A percentile compares a stretch with the other conserved stretches of the same genome.
These are phyloP conservation scores for Siphlonurus alternatus DNA, from an alignment of 2,888 invertebrate species.

Conservation along the genomic window DNA sequence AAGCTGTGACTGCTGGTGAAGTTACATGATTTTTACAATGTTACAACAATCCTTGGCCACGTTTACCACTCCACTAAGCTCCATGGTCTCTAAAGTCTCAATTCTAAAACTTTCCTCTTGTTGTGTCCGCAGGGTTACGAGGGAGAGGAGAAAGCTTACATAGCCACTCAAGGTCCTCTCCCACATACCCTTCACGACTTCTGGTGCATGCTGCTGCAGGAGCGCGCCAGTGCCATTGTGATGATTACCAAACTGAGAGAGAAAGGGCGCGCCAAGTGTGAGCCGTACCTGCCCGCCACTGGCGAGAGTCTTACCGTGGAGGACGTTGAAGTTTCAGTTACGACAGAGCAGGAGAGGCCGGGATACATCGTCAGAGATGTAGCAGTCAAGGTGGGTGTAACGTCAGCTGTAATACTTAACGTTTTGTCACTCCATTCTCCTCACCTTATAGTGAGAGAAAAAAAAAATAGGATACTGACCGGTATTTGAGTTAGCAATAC, in stretches of 20 bases:
- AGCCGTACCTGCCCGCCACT: slow-evolving; percentile 60
- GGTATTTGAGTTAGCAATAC: too few species aligned
- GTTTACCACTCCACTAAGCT: too few species aligned
- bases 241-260: slow-evolving; percentile 86
- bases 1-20: too few species aligned
- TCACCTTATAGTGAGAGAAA: too few species aligned
- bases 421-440: too few species aligned
- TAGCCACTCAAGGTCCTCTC: slow-evolving; percentile 86
- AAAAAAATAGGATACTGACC: too few species aligned
- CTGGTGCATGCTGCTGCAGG: slow-evolving; percentile 68
- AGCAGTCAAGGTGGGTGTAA: slow-evolving; percentile 29
- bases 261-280: slow-evolving; percentile 70
- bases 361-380: slow-evolving; percentile 37
- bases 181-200: slow-evolving; percentile 79
- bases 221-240: slow-evolving; percentile 44
- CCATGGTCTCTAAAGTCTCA: too few species aligned
- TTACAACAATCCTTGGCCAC: too few species aligned
- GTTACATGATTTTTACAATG: too few species aligned
- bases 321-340: slow-evolving; percentile 31
- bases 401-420: too few species aligned
- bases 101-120: too few species aligned
- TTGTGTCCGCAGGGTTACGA: slow-evolving; percentile 61
- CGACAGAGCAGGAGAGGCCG: slow-evolving; percentile 29
- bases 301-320: slow-evolving; percentile 21
- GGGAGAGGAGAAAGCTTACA: slow-evolving; percentile 68